Conservation (phyloP, 2,113 vertebrate species). For the Planiliza haematocheilus region DNA sequence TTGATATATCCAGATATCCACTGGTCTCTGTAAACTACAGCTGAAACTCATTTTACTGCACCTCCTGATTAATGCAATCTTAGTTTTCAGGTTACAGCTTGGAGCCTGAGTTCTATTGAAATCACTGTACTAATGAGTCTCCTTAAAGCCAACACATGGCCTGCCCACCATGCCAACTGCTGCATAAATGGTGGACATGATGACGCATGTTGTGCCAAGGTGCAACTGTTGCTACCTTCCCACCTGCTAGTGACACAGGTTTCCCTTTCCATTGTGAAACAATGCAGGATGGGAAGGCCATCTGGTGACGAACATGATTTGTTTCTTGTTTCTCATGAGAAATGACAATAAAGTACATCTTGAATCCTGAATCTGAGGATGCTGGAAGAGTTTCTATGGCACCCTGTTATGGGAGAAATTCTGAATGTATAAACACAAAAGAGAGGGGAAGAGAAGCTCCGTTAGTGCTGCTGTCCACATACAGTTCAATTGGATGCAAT, state of each 20-base stretch:
- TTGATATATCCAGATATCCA: too few species aligned
- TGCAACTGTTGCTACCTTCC: conserved; percentile 52
- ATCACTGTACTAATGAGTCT: conserved; percentile 36
- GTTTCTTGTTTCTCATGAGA: too few species aligned
- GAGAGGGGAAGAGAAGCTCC: not conserved
- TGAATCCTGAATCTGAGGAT: not conserved
- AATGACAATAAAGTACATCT: too few species aligned
- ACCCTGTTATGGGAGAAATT: conserved; percentile 23
- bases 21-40: not conserved
- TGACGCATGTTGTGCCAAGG: conserved; percentile 59
- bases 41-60: not conserved
- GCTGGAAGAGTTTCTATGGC: conserved; percentile 47
- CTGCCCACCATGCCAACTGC: conserved; percentile 47
- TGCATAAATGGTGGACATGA: conserved; percentile 59
- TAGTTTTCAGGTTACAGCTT: conserved; percentile 18
- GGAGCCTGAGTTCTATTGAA: conserved; percentile 39
- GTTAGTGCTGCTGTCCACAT: too few species aligned
- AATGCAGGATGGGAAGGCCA: conserved; percentile 56
- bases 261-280: conserved; percentile 34
- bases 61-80: not conserved
- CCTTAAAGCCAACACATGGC: conserved; percentile 65
- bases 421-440: not conserved
- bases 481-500: too few species aligned
- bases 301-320: conserved; percentile 41
- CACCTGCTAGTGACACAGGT: conserved; percentile 63